These are phyloP conservation scores for Amphiduros pacificus DNA, from an alignment of 2,888 invertebrate genomes.

Conservation along the genomic window DNA sequence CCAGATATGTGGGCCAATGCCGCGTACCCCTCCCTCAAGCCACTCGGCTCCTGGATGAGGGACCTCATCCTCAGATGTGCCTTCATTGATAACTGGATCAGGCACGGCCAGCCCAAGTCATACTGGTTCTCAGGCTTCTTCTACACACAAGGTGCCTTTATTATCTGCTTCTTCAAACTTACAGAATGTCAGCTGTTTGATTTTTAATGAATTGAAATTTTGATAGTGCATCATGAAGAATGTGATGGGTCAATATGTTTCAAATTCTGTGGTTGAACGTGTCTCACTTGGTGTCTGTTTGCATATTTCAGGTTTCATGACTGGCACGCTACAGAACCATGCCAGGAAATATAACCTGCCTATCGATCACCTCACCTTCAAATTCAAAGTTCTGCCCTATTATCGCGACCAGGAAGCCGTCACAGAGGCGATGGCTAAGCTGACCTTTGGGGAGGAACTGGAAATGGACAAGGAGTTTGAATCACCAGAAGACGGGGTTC, in stretches of 20 bases:
- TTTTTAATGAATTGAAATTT: no score
- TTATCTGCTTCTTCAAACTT: no score
- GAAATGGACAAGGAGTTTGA: conserved; percentile 51
- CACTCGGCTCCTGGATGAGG: conserved; percentile 81
- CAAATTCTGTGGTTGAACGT: no score
- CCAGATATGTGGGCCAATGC: conserved; percentile 79
- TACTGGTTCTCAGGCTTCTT: conserved; percentile 61
- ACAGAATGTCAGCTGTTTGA: no score
- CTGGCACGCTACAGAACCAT: conserved; percentile 60
- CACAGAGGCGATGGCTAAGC: conserved; percentile 32
- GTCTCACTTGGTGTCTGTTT: no score
- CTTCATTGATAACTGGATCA: conserved; percentile 68
- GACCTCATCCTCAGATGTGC: conserved; percentile 80
- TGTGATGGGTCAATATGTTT: no score
- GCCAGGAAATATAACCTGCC: conserved; percentile 58
- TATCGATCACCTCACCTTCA: conserved; percentile 60
- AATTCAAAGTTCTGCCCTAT: conserved; percentile 68
- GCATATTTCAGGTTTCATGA: conserved; percentile 57
- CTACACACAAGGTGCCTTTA: conserved; percentile 61
- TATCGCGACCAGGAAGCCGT: conserved; percentile 56
- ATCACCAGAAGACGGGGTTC: conserved; percentile 54
- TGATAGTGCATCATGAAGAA: no score
- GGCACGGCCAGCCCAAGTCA: conserved; percentile 53
- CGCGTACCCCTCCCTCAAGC: conserved; percentile 85
- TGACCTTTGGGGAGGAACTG: conserved; percentile 56